phyloP scores from a whole-genome alignment of 2,113 vertebrate species.

The Kryptolebias marmoratus region DNA sequence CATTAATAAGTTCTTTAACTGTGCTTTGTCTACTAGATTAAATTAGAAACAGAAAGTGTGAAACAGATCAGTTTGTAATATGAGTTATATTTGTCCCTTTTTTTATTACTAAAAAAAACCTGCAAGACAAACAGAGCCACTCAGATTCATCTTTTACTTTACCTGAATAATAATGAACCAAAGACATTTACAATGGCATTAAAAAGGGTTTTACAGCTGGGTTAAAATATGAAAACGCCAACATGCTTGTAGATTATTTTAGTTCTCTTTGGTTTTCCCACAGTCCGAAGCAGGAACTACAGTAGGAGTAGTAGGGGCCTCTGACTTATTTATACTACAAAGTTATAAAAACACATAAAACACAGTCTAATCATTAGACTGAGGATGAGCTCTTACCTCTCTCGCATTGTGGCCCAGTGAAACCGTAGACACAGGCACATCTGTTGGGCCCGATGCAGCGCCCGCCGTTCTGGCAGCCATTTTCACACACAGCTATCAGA shows the following conservation, averaged over 20 bases:
- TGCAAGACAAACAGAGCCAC: too few species aligned
- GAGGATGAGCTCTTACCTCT: constrained; percentile 85
- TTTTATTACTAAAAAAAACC: too few species aligned
- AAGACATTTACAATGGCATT: too few species aligned
- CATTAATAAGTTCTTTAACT: too few species aligned
- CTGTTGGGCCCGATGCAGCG: constrained; percentile 96
- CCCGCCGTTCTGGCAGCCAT: constrained; percentile 93
- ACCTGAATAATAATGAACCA: too few species aligned
- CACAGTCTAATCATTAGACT: background rate
- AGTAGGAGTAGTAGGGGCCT: background rate
- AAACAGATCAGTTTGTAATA: too few species aligned
- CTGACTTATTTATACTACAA: background rate
- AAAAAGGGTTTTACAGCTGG: too few species aligned
- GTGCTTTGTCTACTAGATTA: too few species aligned
- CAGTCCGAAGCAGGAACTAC: background rate
- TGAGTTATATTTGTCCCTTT: too few species aligned
- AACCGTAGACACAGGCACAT: constrained; percentile 96
- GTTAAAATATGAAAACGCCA: too few species aligned
- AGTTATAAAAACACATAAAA: background rate
- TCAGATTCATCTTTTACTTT: too few species aligned
- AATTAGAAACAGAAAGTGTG: too few species aligned
- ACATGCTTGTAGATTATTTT: background rate
- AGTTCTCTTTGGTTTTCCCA: constrained; percentile 1
- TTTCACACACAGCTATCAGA: constrained; percentile 91
- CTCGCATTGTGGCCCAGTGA: constrained; percentile 97